Percentiles rank a stretch among this genome's conserved stretches.
These are phyloP conservation scores for Larimichthys crocea DNA, from an alignment of 2,113 vertebrate genomes.

Conservation along the genomic window DNA sequence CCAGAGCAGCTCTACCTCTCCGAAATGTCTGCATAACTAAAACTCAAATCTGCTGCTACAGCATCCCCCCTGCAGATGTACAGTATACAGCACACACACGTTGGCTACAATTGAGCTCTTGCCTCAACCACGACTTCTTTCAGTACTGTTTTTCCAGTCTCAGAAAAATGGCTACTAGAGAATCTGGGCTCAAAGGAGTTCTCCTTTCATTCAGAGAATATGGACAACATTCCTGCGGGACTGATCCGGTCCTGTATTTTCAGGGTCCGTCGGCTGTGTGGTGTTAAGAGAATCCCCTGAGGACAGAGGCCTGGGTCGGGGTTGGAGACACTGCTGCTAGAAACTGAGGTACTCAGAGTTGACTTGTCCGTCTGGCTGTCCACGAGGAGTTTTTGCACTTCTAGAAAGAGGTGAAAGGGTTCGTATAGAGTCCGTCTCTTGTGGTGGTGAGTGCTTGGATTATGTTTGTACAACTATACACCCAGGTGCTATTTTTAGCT, in stretches of 20 bases:
- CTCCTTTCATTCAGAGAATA: constrained; percentile 36
- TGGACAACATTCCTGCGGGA: constrained; percentile 40
- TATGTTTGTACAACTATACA: constrained; percentile 43
- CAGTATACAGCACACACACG: constrained; percentile 52
- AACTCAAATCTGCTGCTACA: constrained; percentile 77
- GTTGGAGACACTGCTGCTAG: constrained; percentile 70
- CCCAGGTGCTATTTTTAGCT: constrained; percentile 38
- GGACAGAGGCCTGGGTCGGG: constrained; percentile 67
- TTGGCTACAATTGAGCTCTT: constrained; percentile 57
- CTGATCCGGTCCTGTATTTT: constrained; percentile 39
- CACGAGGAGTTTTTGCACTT: constrained; percentile 64
- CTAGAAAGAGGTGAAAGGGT: constrained; percentile 61
- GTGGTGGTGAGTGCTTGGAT: constrained; percentile 49
- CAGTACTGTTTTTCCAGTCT: constrained; percentile 2
- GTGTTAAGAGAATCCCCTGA: constrained; percentile 71
- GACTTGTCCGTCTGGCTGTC: constrained; percentile 69
- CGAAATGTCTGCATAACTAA: constrained; percentile 56
- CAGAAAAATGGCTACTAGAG: constrained; percentile 62
- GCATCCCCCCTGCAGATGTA: constrained; percentile 50
- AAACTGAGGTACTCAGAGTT: constrained; percentile 80
- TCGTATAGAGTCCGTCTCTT: constrained; percentile 46
- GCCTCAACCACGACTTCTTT: constrained; percentile 17
- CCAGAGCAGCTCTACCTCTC: constrained; percentile 65
- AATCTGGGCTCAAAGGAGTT: constrained; percentile 46
- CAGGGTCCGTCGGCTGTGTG: constrained; percentile 42